phyloP scores from a whole-genome alignment of 2,888 invertebrate genomes.

The Asteroscopus sphinx region DNA sequence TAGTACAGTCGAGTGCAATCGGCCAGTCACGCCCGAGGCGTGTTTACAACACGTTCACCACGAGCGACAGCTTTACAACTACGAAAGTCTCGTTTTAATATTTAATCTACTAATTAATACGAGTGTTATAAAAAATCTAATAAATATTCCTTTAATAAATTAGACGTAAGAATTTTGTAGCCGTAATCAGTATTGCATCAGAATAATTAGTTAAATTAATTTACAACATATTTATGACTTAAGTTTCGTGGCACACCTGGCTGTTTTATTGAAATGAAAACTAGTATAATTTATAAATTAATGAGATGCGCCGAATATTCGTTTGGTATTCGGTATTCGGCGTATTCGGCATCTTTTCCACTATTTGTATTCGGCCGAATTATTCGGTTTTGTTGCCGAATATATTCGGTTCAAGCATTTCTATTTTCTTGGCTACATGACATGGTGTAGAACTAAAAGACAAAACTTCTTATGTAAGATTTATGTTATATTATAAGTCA shows the following conservation, averaged over 20 bases:
- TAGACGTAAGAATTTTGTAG: constrained; percentile 23
- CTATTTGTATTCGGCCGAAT: too few species aligned
- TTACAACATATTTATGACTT: constrained; percentile 37
- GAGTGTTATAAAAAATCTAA: constrained; percentile 42
- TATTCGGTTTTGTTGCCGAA: too few species aligned
- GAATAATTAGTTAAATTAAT: constrained; percentile 30
- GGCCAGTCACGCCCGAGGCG: constrained; percentile 68
- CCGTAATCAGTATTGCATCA: constrained; percentile 39
- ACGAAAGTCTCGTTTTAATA: constrained; percentile 49
- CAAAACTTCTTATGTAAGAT: too few species aligned
- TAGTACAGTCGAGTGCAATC: constrained; percentile 69
- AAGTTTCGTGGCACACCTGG: constrained; percentile 29
- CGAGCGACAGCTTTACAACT: constrained; percentile 65
- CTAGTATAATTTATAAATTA: background rate
- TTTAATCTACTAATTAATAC: constrained; percentile 58
- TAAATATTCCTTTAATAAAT: constrained; percentile 41
- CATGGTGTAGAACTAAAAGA: too few species aligned
- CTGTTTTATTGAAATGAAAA: constrained; percentile 17
- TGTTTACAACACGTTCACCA: constrained; percentile 65
- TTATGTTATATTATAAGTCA: too few species aligned
- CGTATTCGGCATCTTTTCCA: too few species aligned
- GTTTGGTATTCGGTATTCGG: too few species aligned
- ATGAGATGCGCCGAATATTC: too few species aligned
- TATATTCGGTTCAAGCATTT: too few species aligned
- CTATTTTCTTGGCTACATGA: too few species aligned